Conservation (phyloP, 2,888 invertebrate species). For the Zygaena filipendulae region DNA sequence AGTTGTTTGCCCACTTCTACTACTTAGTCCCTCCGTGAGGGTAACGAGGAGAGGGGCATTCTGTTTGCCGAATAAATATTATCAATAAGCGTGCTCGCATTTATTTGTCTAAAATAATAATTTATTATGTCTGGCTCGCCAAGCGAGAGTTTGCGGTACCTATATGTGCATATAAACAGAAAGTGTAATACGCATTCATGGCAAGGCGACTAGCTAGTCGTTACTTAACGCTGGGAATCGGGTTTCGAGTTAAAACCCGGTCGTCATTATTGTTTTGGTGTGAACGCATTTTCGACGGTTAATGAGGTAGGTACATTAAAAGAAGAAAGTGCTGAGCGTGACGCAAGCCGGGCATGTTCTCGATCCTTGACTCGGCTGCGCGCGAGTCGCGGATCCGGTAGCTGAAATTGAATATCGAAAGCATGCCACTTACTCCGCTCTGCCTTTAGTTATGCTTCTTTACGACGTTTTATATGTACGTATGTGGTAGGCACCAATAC, state of each 20-base stretch:
- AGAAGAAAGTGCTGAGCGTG: slow-evolving; percentile 32
- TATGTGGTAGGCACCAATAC: no score
- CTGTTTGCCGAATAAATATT: slow-evolving; percentile 54
- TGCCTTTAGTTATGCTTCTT: slow-evolving; percentile 49
- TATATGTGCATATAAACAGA: slow-evolving; percentile 10
- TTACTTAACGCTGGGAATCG: slow-evolving; percentile 26
- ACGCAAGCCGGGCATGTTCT: no score
- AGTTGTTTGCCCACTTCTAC: slow-evolving; percentile 39
- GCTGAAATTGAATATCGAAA: slow-evolving; percentile 50
- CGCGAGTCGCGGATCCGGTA: slow-evolving; percentile 30
- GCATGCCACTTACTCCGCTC: slow-evolving; percentile 38
- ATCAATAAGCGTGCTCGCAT: slow-evolving; percentile 41
- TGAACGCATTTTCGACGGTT: slow-evolving; percentile 39
- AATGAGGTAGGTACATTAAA: slow-evolving; percentile 49
- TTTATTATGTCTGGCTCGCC: slow-evolving; percentile 32
- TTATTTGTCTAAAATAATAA: slow-evolving; percentile 40
- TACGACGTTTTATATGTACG: no score
- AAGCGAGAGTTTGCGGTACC: slow-evolving; percentile 8
- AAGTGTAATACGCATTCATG: slow-evolving; percentile 5
- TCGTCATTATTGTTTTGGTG: slow-evolving; percentile 32
- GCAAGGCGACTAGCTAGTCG: slow-evolving; percentile 14
- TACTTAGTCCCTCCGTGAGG: slow-evolving; percentile 28
- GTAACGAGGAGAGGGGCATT: slow-evolving; percentile 25
- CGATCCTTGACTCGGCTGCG: no score
- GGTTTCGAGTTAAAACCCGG: slow-evolving; percentile 30